These are phyloP conservation scores for Cloeon dipterum DNA, from an alignment of 2,888 invertebrate species.

Conservation along the genomic window DNA sequence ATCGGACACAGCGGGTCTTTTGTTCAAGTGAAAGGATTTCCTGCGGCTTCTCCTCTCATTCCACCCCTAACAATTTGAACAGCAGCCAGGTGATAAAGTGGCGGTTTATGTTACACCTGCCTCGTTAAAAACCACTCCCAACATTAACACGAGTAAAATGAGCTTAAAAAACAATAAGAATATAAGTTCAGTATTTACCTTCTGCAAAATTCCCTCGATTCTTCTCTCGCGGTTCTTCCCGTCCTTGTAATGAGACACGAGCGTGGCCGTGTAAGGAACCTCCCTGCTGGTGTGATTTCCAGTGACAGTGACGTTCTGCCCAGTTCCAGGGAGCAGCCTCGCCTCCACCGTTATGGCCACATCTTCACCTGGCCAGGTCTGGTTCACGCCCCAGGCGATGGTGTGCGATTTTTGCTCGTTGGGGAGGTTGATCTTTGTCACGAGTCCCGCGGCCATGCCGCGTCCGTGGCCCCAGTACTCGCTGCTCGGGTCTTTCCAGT, in stretches of 20 bases:
- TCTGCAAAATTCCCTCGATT: constrained; percentile 26
- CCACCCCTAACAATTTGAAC: too few relatives aligned
- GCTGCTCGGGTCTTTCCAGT: constrained; percentile 38
- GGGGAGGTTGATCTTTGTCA: constrained; percentile 30
- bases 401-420: constrained; percentile 17
- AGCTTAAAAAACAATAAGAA: background rate
- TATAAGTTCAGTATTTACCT: background rate
- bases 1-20: too few relatives aligned
- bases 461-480: constrained; percentile 60
- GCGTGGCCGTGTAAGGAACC: constrained; percentile 45
- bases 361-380: background rate
- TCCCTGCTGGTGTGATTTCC: constrained; percentile 52
- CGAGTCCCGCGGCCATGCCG: constrained; percentile 43
- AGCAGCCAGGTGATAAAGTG: too few relatives aligned
- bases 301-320: constrained; percentile 53
- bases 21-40: too few relatives aligned
- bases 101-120: too few relatives aligned
- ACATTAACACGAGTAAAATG: too few relatives aligned
- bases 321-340: constrained; percentile 51
- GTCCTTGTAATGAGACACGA: constrained; percentile 44
- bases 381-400: background rate
- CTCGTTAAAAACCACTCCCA: too few relatives aligned
- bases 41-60: too few relatives aligned
- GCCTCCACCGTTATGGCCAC: constrained; percentile 24
- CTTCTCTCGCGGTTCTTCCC: constrained; percentile 29